Base-by-base conservation (phyloP, 2,113 vertebrate genomes). In the Lycaon pictus region DNA sequence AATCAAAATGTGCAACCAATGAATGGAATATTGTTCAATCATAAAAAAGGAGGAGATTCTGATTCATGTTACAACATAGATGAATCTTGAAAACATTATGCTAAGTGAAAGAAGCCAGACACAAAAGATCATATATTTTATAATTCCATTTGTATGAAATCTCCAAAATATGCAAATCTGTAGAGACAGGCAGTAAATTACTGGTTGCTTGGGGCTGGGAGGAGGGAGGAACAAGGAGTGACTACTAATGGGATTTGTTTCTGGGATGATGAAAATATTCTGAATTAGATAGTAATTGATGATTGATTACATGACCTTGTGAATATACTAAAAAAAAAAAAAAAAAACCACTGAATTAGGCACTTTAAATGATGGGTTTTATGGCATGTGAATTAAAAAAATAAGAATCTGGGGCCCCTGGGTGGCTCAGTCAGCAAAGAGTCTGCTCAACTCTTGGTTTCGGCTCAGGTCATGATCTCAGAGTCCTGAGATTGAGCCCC, bases 21-120 rank as follows among this genome's bases (percentile, higher is more conserved):
- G 62, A 87, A 69, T 51, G 35, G 56, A 80, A 13, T 32, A 92
- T 77, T 88, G 72, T 27, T 88, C 35, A 51, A 48, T 58, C 63
- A 69, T n/a, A 67, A 72, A 92, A 94, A 97, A 63, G 29, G 67
- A 80, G 20, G 86, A 43, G 37, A 69, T 79, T 81, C 62, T 62
- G 9, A 71, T 58, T 51, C 32, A 37, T 22, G 3, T 5, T n/a
- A 72, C 25, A 65, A 58, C 48, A 6, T 15, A 22, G 48, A 22
- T 82, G 32, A 58, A 83, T 48, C n/a, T 60, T 58, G 85, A 83
- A 89, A 65, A 96, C 62, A 62, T 58, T 15, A 60, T n/a, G 35
- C 58, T 76, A 84, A 89, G 3, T 76, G 53, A 96, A 82, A 79
- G 92, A 48, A 96, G 35, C 7, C n/a, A 90, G 92, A 37, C 62